Base-by-base conservation (phyloP, 2,113 vertebrate species). In the Aythya baeri region DNA sequence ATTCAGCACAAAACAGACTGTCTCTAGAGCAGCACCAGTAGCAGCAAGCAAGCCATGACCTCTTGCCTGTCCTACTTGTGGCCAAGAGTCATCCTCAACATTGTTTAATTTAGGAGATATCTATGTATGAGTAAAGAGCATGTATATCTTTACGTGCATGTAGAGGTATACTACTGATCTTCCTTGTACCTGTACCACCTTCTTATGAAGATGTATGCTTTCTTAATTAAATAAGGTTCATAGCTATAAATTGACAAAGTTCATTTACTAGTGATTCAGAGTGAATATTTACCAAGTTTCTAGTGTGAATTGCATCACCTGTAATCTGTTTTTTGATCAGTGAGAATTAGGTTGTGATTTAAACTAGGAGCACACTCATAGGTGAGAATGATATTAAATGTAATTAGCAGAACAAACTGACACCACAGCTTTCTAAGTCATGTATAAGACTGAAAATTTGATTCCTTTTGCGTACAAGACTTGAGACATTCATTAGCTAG, bases 391-490 rank as follows among this genome's bases (percentile, higher is more conserved):
- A 79, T 70, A 84, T 89, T 90, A 91, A 88, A 91, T 70, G 14
- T 16, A 92, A 92, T 89, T 95, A 78, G 27, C 38, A 31, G 76
- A 89, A 91, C 62, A 92, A 92, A 93, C 66, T 84, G 58, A 78
- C 82, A 25, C 0, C 0, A 27, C 7, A 32, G 23, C 36, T 91
- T 78, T 65, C 22, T 18, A 73, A 86, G n/a, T n/a, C 54, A n/a
- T 8, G 8, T 34, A 41, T 75, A 58, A 44, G 46, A 88, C 25
- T 43, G 50, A 91, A 88, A 44, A 66, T 82, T 43, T 78, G 43
- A 81, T 68, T 79, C 49, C 15, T 80, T 94, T 85, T 88, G 58
- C 54, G 15, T 46, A 70, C 55, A 63, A 68, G 57, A 54, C 57
- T 68, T 32, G 25, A 83, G 62, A 76, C 9, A 32, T 52, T 36